A percentile compares a stretch with the other conserved stretches of the same genome.
phyloP scores from a whole-genome alignment of 2,113 vertebrate species.

The Synodontis membranacea region DNA sequence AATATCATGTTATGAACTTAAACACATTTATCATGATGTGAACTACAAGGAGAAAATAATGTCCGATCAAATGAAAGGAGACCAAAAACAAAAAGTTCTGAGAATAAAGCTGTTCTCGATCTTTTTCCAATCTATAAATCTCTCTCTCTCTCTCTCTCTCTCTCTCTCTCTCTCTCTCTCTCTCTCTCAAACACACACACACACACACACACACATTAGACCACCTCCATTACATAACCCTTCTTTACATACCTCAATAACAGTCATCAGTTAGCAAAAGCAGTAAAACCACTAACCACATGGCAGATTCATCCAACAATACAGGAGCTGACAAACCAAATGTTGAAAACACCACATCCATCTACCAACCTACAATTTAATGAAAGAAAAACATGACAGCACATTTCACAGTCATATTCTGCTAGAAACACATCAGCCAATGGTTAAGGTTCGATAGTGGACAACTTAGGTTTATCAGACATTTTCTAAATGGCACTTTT shows the following conservation, averaged over 20 bases:
- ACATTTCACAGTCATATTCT: not conserved
- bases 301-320: not conserved
- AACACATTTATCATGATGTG: not conserved
- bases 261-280: not conserved
- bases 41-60: not conserved
- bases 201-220: not conserved
- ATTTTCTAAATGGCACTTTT: not conserved
- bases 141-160: not conserved
- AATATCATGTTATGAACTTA: not conserved
- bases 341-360: not conserved
- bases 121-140: not conserved
- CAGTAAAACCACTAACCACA: not conserved
- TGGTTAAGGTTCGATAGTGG: not conserved
- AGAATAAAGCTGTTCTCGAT: not conserved
- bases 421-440: not conserved
- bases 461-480: not conserved
- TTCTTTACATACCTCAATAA: conserved; percentile 5
- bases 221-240: not conserved
- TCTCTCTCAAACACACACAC: not conserved
- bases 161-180: not conserved
- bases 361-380: not conserved
- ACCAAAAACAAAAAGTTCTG: too few relatives aligned
- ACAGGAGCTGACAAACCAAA: not conserved
- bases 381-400: not conserved
- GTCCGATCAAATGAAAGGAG: not conserved